phyloP scores from a whole-genome alignment of 1,140 invertebrate genomes.

The Monomorium pharaonis region DNA sequence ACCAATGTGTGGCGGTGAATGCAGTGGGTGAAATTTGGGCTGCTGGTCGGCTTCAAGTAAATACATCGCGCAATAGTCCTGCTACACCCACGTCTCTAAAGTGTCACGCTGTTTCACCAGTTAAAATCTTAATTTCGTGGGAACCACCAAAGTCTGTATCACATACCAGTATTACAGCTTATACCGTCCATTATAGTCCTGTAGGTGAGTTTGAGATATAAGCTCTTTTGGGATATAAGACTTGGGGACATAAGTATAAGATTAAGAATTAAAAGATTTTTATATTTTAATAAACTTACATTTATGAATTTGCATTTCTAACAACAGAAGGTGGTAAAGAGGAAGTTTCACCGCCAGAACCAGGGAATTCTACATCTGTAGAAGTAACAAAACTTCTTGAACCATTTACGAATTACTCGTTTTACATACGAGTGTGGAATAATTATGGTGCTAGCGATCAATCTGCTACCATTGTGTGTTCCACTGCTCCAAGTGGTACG shows the following conservation, averaged over 20 bases:
- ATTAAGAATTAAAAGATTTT: not conserved
- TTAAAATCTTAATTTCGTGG: constrained; percentile 87
- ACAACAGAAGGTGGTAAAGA: constrained; percentile 85
- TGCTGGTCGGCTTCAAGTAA: constrained; percentile 86
- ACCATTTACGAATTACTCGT: constrained; percentile 89
- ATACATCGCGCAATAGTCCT: constrained; percentile 85
- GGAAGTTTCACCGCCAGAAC: constrained; percentile 84
- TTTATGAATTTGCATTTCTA: not conserved
- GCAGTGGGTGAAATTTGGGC: constrained; percentile 88
- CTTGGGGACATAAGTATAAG: too few species aligned
- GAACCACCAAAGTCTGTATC: constrained; percentile 82
- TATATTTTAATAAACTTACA: not conserved
- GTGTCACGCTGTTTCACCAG: constrained; percentile 86
- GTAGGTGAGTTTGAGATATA: constrained; percentile 84
- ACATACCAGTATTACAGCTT: constrained; percentile 86
- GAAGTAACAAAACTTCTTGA: constrained; percentile 86
- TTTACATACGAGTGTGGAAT: constrained; percentile 88
- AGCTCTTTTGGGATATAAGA: not conserved
- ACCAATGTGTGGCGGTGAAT: constrained; percentile 92
- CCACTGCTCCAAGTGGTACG: constrained; percentile 87
- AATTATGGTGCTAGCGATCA: constrained; percentile 87
- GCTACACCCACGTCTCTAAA: constrained; percentile 86
- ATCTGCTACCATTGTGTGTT: constrained; percentile 87
- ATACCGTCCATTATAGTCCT: constrained; percentile 88
- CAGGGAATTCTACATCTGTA: constrained; percentile 85